These are phyloP conservation scores for Thunnus maccoyii DNA, from an alignment of 2,113 vertebrate species.

Conservation along the genomic window DNA sequence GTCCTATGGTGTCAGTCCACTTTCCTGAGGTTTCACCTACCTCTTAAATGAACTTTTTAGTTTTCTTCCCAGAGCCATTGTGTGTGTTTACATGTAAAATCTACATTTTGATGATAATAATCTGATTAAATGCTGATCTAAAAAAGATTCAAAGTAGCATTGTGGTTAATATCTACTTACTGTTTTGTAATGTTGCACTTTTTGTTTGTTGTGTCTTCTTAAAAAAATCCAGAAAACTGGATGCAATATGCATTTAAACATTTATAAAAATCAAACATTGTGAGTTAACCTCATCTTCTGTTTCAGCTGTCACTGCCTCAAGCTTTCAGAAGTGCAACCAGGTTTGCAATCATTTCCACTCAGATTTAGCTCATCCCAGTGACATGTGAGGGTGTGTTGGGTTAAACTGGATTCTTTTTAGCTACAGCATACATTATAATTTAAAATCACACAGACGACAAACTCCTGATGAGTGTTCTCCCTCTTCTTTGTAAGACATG, in stretches of 20 bases:
- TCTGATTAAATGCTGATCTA: too few species aligned
- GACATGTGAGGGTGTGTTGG: neutral
- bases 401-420: neutral
- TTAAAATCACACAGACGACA: neutral
- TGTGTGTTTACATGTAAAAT: neutral
- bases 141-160: too few species aligned
- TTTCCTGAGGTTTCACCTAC: neutral
- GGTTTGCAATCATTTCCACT: neutral
- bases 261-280: too few species aligned
- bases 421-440: neutral
- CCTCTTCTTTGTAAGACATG: neutral
- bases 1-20: neutral
- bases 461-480: neutral
- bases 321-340: neutral
- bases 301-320: neutral
- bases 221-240: neutral
- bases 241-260: too few species aligned
- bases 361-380: neutral
- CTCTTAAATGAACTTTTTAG: neutral
- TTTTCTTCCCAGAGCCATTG: neutral
- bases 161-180: too few species aligned
- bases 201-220: neutral
- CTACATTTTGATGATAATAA: neutral
- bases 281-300: too few species aligned
- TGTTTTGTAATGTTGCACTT: neutral